Percentiles rank a stretch among this genome's conserved stretches.
These are phyloP conservation scores for Ciona savignyi DNA, from an alignment of 23 tunicate species.

Conservation along the genomic window DNA sequence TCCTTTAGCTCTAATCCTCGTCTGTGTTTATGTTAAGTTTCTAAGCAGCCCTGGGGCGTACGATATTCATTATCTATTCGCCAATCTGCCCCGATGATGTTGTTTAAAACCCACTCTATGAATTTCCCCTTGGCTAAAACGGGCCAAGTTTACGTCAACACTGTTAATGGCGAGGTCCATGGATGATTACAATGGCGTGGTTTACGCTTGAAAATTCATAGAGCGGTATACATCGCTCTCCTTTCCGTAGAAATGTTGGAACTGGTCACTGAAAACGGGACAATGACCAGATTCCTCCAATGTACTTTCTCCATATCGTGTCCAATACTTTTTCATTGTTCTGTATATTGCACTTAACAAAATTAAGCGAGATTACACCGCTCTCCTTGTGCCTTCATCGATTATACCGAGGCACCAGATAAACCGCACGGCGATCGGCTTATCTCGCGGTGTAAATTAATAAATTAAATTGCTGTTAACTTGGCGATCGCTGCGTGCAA, in stretches of 20 bases:
- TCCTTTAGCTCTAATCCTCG: slow-evolving; percentile 1
- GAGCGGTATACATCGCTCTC: neutral
- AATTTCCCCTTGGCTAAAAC: neutral
- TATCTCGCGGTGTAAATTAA: neutral
- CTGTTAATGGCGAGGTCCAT: neutral
- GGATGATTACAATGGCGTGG: too few relatives aligned
- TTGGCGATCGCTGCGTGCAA: neutral
- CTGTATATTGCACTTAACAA: neutral
- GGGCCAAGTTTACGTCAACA: neutral
- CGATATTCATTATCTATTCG: neutral
- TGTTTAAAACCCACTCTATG: neutral
- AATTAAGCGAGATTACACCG: neutral
- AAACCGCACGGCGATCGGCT: too few relatives aligned
- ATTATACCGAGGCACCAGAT: neutral
- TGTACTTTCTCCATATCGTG: neutral
- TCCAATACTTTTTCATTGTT: neutral
- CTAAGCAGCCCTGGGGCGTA: neutral
- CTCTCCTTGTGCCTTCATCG: neutral
- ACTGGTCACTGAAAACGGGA: neutral
- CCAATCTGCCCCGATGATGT: neutral
- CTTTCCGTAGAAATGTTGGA: neutral
- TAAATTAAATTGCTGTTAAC: neutral
- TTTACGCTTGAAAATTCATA: too few relatives aligned
- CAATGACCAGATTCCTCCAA: neutral
- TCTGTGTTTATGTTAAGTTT: neutral